Conservation (phyloP, 2,113 vertebrate species). For the Falco punctatus region DNA sequence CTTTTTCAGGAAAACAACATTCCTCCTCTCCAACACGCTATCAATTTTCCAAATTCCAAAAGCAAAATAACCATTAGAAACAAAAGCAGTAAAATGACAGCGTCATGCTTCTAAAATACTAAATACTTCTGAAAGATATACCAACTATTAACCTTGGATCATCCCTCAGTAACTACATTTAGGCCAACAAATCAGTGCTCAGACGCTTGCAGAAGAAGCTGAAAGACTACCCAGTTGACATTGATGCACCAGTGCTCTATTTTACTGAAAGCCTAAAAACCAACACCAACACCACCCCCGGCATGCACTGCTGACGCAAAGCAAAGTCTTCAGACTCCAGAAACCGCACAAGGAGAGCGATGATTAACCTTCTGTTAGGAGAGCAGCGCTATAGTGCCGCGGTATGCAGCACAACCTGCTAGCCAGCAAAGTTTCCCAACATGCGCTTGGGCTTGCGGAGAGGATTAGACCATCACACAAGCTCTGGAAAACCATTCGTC, state of each 20-base stretch:
- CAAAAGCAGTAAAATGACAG: neutral
- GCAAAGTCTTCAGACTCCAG: neutral
- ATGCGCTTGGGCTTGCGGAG: neutral
- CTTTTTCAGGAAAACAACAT: neutral
- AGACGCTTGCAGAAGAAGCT: neutral
- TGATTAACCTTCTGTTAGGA: neutral
- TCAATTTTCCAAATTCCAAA: slow-evolving; percentile 8
- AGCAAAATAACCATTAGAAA: neutral
- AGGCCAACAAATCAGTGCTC: neutral
- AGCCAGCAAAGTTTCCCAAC: neutral
- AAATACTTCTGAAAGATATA: neutral
- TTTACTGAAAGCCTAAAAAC: neutral
- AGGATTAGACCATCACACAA: neutral
- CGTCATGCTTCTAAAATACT: neutral
- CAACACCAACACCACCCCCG: neutral
- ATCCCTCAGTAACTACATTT: neutral
- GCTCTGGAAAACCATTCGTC: neutral
- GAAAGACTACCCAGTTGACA: neutral
- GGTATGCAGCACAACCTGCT: neutral
- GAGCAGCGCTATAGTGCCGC: neutral
- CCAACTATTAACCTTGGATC: neutral
- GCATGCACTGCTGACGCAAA: rapidly evolving
- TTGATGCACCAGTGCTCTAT: neutral
- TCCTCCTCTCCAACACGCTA: neutral
- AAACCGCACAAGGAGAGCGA: neutral